Evolutionary conservation across 2,888 invertebrate genomes (phyloP).

Genomic region (Itoplectis maculator): DNA sequence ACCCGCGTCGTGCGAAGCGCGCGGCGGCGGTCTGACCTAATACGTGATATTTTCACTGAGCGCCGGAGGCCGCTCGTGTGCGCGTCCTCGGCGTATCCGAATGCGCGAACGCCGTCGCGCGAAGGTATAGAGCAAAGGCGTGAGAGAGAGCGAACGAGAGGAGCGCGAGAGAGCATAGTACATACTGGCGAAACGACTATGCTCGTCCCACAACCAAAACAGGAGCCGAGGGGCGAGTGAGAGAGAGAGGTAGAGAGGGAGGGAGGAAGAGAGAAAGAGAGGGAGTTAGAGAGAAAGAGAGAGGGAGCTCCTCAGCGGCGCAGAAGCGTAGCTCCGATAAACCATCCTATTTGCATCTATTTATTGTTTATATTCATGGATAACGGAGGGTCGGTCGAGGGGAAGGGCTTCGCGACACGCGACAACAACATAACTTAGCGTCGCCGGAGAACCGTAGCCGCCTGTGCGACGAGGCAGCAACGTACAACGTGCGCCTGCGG

Average conservation of each 20-base stretch:
- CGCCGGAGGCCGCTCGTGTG: constrained; percentile 30
- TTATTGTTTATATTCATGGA: constrained; percentile 68
- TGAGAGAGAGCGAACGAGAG: no score
- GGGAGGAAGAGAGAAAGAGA: constrained; percentile 12
- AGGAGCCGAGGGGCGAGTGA: constrained; percentile 2
- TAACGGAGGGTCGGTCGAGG: constrained; percentile 37
- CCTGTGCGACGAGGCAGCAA: constrained; percentile 11
- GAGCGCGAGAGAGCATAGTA: not conserved
- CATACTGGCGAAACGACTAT: constrained; percentile 37
- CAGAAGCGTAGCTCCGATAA: constrained; percentile 63
- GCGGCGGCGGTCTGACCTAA: constrained; percentile 59
- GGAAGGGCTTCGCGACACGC: constrained; percentile 60
- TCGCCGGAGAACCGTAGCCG: constrained; percentile 36
- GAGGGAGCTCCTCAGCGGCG: constrained; percentile 31
- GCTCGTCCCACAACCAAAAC: constrained; percentile 12
- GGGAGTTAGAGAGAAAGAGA: constrained; percentile 6
- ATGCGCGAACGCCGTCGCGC: constrained; percentile 32
- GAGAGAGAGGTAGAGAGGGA: constrained; percentile 3
- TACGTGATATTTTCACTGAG: constrained; percentile 59
- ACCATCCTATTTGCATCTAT: constrained; percentile 69
- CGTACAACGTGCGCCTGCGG: constrained; percentile 21
- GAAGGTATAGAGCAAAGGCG: no score
- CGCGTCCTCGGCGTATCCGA: constrained; percentile 6
- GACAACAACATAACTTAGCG: constrained; percentile 68
- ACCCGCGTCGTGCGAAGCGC: not conserved